Base-by-base conservation (phyloP, 1,140 invertebrate genomes). In the Nylanderia fulva region DNA sequence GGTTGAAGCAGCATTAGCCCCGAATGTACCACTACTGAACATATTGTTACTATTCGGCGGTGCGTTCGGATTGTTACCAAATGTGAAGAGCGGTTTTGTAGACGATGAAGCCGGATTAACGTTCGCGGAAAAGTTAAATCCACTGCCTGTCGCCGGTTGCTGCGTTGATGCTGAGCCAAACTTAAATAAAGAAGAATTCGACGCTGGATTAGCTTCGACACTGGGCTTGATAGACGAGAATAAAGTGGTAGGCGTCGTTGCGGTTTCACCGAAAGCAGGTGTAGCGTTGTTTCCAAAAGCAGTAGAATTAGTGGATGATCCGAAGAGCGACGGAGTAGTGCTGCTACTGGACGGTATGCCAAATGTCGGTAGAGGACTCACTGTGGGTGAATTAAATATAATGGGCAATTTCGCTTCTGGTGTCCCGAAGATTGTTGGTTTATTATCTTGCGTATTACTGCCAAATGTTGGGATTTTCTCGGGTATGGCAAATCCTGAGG, bases 121-220 rank as follows among this genome's bases (percentile, higher is more conserved):
- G 29, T 85, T 91, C 3, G 84, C 45, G 8, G 86, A 69, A 24
- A 92, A 92, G 27, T 86, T 92, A 64, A 92, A 93, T 24, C 90
- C 89, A 6, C 90, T 85, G 45, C 66, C 66, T 33, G 45, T 48
- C 45, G 63, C 33, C 15, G 77, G n/a, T 21, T 86, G 79, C 9
- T 68, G 66, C 48, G 85, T 66, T 21, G 89, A 45, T 68, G 89
- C 69, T 27, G 89, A 80, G 6, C 89, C 92, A 58, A 93, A 93
- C 0, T 90, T 85, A 8, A 93, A 93, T 42, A 80, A n/a, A 39
- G 76, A 39, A 9, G 64, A 54, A 18, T 58, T 85, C 48, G 90
- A 39, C 15, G 86, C 18, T 18, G 71, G 21, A 1, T 45, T 75
- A 33, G 79, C 86, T 71, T 91, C 90, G 8, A 48, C 45, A 9